Evolutionary conservation across 1,140 invertebrate species (phyloP), one percentile per base, ranked within the genome.

Genomic region (Phymastichus coffea): DNA sequence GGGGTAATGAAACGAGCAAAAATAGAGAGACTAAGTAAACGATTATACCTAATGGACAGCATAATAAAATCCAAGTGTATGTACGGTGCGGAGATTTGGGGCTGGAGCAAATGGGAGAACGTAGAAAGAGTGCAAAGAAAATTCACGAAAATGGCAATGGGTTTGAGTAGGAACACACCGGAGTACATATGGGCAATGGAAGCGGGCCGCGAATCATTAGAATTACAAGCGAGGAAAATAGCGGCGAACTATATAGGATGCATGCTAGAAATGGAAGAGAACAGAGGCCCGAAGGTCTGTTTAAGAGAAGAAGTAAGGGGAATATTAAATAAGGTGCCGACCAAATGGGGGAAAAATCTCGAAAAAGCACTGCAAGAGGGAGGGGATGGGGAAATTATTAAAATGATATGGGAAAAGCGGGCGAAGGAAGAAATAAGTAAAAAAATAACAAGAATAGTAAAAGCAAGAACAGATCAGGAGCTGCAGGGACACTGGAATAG

Each of bases 61-160:
- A 53, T 47, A 28, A 49, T 61, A 10, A 48, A 49, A 8, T 17
- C 51, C 26, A 58, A 17, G 9, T 43, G 49, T 3, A n/a, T 61
- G 10, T 62, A 65, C 12, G 57, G 61, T 17, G 41, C n/a, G n/a
- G n/a, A n/a, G n/a, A n/a, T n/a, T n/a, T n/a, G n/a, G n/a, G n/a
- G n/a, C n/a, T n/a, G n/a, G 43, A 0, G 48, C 61, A 35, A 47
- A 33, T 33, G 26, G 41, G 41, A 40, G 20, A 22, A 25, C 38
- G 23, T 46, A 17, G 41, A 59, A 25, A 52, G 12, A 22, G 23
- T 61, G 3, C 54, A 57, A 19, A 26, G 20, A 6, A 57, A 10
- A 33, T 57, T 25, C 19, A n/a, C 22, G n/a, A 57, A 38, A 37
- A 37, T 35, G 43, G 28, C 43, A 2, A 7, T 47, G n/a, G 41